Percentiles rank a stretch among this genome's conserved stretches.
Conservation (phyloP, 2,113 vertebrate species). For the Clarias macrocephalus region DNA sequence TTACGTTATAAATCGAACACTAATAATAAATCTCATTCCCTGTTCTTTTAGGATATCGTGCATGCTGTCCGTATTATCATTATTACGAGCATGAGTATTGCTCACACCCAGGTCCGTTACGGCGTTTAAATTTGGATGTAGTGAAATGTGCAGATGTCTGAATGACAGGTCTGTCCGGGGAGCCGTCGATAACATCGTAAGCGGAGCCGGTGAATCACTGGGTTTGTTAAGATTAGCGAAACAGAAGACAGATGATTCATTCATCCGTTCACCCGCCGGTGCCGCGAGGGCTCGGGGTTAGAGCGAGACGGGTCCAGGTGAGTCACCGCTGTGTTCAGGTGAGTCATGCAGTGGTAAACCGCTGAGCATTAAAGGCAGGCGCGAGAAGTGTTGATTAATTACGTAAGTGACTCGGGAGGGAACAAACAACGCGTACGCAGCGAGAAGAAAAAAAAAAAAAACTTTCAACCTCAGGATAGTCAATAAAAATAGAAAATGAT, state of each 20-base stretch:
- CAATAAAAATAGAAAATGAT: neutral
- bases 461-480: neutral
- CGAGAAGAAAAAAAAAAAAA: too few relatives aligned
- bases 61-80: neutral
- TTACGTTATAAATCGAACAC: neutral
- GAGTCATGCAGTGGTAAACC: slow-evolving; percentile 37
- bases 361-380: slow-evolving; percentile 18
- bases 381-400: slow-evolving; percentile 37
- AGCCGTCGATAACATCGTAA: slow-evolving; percentile 3
- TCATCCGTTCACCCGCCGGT: slow-evolving; percentile 21
- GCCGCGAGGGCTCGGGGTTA: slow-evolving; percentile 24
- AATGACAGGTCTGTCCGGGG: neutral
- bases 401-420: neutral
- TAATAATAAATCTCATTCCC: neutral
- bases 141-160: neutral
- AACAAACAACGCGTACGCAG: neutral
- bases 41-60: neutral
- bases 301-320: slow-evolving; percentile 34
- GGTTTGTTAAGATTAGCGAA: slow-evolving; percentile 22
- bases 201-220: slow-evolving; percentile 1
- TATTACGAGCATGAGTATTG: neutral
- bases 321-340: slow-evolving; percentile 40
- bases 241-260: slow-evolving; percentile 27
- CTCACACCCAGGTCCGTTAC: neutral
- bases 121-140: neutral